Conservation (phyloP, 2,113 vertebrate species). For the Thryonomys swinderianus region DNA sequence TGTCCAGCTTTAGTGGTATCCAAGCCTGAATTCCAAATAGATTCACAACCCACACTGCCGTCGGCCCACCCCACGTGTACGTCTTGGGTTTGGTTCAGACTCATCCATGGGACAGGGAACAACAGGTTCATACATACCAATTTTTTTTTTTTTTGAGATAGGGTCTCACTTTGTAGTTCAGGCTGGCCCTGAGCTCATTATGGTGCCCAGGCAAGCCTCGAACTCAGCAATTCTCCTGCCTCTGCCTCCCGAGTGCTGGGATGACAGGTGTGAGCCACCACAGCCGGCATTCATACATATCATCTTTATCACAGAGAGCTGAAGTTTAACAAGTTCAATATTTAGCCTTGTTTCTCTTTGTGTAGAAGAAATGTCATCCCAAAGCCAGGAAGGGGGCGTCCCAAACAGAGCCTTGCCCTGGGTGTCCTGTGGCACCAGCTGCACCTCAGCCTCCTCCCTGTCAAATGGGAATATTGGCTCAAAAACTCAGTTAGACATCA, state of each 20-base stretch:
- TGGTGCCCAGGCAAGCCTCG: too few relatives aligned
- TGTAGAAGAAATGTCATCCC: background rate
- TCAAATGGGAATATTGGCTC: background rate
- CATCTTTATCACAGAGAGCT: background rate
- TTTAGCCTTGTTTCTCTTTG: background rate
- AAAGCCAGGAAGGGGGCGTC: background rate
- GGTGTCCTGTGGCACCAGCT: background rate
- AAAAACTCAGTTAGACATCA: background rate
- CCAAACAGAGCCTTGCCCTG: background rate
- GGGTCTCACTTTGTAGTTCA: too few relatives aligned
- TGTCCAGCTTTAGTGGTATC: background rate
- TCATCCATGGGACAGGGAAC: background rate
- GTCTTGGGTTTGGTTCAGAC: background rate
- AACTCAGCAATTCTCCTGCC: too few relatives aligned
- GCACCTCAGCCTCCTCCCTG: background rate
- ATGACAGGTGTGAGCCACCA: too few relatives aligned
- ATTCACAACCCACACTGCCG: background rate
- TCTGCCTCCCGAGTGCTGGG: too few relatives aligned
- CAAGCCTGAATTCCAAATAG: background rate
- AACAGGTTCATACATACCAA: background rate
- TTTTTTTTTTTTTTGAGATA: too few relatives aligned
- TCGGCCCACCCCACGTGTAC: background rate
- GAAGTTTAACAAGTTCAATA: background rate
- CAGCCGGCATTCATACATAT: background rate
- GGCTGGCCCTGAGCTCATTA: too few relatives aligned